Evolutionary conservation across 2,888 invertebrate genomes (phyloP).

Genomic region (Argyresthia goedartella): DNA sequence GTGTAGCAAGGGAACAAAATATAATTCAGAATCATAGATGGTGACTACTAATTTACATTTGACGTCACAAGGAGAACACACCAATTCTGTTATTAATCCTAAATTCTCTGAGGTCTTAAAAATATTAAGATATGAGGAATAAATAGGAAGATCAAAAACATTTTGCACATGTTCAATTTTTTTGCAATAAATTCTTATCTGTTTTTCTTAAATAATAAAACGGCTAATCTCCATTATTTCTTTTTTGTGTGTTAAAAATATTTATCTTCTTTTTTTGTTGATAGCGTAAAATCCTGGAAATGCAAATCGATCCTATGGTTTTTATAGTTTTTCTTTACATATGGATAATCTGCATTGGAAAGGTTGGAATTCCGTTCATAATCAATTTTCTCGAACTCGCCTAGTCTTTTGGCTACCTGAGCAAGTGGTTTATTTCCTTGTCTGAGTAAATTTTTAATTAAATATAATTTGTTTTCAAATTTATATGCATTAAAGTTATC

Average conservation of each 20-base stretch:
- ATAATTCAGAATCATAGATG: neutral
- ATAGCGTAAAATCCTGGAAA: constrained; percentile 3
- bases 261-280: constrained; percentile 9
- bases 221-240: too few relatives aligned
- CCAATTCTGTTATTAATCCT: neutral
- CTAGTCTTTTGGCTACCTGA: constrained; percentile 10
- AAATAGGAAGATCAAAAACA: neutral
- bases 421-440: constrained; percentile 10
- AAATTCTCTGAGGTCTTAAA: neutral
- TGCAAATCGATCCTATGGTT: neutral
- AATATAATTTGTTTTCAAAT: constrained; percentile 7
- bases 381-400: constrained; percentile 1
- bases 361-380: neutral
- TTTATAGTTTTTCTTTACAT: neutral
- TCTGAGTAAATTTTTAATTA: constrained; percentile 4
- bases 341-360: neutral
- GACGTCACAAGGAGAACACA: neutral
- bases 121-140: neutral
- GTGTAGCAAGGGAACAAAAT: constrained; percentile 2
- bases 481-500: constrained; percentile 9
- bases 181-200: neutral
- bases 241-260: constrained; percentile 7
- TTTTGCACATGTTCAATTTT: neutral
- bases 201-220: constrained; percentile 1
- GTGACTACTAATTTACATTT: constrained; percentile 4